Evolutionary conservation across 2,113 vertebrate genomes (phyloP), one percentile per base, ranked within the genome.

Genomic region (Psittacula cyanocephala): DNA sequence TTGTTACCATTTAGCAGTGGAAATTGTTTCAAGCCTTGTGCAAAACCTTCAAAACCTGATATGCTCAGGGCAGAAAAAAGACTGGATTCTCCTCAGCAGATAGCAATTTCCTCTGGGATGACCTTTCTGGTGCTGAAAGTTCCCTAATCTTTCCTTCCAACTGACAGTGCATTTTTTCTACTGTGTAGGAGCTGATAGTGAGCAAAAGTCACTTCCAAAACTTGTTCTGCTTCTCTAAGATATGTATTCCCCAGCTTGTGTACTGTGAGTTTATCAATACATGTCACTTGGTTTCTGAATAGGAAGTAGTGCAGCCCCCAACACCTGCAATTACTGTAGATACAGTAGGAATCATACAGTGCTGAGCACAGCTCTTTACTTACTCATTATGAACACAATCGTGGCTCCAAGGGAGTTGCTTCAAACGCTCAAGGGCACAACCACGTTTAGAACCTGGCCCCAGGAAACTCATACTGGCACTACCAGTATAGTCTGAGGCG

Each of bases 11-110:
- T 97, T 88, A 86, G 92, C 92, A 79, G 20, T 93, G 94, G 89
- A 95, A 97, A 96, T 97, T 91, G 75, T 77, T 97, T 97, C 96
- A 97, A 95, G 92, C 82, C 88, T 96, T 91, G 63, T 39, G 55
- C 75, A 91, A 92, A 97, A 81, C 60, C 78, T 95, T 95, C 86
- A 94, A 89, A 96, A 81, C 80, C 49, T 83, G 91, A 91, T 91
- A 81, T 6, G 18, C 70, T 70, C 10, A 20, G 69, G 83, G 37
- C 71, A 93, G 78, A 63, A 86, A 91, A 88, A 62, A 63, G 60
- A 14, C 88, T 77, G 46, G 43, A 50, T 88, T 91, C 76, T 89
- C 49, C 91, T 94, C 46, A 37, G 71, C 29, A 27, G 70, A 91
- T 68, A 79, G 69, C 63, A 76, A 2, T 82, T 92, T 90, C 62